Evolutionary conservation across 2,113 vertebrate genomes (phyloP).

Genomic region (Dasypus novemcinctus): DNA sequence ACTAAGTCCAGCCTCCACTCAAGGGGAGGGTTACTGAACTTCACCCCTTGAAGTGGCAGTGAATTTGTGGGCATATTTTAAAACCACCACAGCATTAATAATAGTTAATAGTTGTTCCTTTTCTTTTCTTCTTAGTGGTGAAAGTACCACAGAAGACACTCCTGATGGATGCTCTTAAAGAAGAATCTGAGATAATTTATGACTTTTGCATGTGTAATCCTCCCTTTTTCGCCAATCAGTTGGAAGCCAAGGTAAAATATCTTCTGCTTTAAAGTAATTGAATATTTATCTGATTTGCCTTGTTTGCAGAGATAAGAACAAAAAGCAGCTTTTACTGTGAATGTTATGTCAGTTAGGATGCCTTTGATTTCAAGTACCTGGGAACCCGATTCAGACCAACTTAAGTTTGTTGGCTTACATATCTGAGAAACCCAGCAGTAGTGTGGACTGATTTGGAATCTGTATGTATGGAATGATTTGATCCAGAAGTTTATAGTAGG

Average conservation of each 20-base stretch:
- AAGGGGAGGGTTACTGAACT: not conserved
- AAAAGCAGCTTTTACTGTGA: slow-evolving; percentile 42
- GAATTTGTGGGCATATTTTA: slow-evolving; percentile 16
- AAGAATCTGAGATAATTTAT: slow-evolving; percentile 95
- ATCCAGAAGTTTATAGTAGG: not conserved
- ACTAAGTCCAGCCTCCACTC: not conserved
- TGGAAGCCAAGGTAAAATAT: slow-evolving; percentile 93
- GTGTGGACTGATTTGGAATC: not conserved
- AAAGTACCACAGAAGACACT: slow-evolving; percentile 99
- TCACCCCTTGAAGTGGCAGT: not conserved
- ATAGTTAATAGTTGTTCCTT: not conserved
- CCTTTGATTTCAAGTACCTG: slow-evolving; percentile 28
- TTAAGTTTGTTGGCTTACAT: not conserved
- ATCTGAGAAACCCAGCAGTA: slow-evolving; percentile 9
- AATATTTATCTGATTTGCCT: not conserved
- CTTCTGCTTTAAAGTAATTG: slow-evolving; percentile 55
- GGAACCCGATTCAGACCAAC: not conserved
- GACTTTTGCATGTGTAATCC: slow-evolving; percentile 99
- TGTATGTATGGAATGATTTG: not conserved
- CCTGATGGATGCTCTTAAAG: slow-evolving; percentile 97
- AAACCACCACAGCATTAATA: not conserved
- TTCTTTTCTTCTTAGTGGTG: slow-evolving; percentile 87
- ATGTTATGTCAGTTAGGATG: not conserved
- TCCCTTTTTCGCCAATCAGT: slow-evolving; percentile 97
- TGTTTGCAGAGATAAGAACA: slow-evolving; percentile 18